Evolutionary conservation across 2,888 invertebrate species (phyloP).

Genomic region (Parnassius glacialis): DNA sequence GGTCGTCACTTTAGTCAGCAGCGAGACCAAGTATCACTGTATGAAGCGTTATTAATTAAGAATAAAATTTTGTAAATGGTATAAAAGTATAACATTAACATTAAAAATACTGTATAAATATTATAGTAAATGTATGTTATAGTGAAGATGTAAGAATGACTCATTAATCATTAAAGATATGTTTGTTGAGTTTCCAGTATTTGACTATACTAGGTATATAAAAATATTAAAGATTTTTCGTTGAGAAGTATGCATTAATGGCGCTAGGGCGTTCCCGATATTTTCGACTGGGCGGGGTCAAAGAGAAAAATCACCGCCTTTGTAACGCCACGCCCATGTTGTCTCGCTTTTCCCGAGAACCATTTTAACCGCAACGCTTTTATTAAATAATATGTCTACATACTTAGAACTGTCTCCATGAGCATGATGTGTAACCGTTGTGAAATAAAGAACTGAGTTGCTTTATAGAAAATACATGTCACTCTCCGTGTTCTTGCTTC

Average conservation of each 20-base stretch:
- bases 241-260: constrained; percentile 47
- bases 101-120: too few relatives aligned
- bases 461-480: neutral
- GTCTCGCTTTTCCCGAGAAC: constrained; percentile 46
- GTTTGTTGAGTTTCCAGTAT: too few relatives aligned
- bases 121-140: too few relatives aligned
- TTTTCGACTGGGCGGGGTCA: constrained; percentile 72
- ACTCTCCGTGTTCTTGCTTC: too few relatives aligned
- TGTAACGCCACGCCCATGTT: constrained; percentile 62
- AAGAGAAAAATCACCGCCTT: constrained; percentile 74
- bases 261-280: constrained; percentile 60
- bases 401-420: constrained; percentile 10
- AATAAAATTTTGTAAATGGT: too few relatives aligned
- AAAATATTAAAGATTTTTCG: constrained; percentile 15
- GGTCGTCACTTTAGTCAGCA: too few relatives aligned
- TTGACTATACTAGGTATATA: too few relatives aligned
- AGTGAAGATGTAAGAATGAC: too few relatives aligned
- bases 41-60: too few relatives aligned
- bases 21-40: too few relatives aligned
- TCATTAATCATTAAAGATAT: too few relatives aligned
- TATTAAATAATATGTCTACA: constrained; percentile 39
- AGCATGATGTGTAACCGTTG: constrained; percentile 6
- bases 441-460: neutral
- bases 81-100: too few relatives aligned
- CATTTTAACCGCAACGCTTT: constrained; percentile 52